Base-by-base conservation (phyloP, 2,888 invertebrate species). In the Odontomyia ornata region DNA sequence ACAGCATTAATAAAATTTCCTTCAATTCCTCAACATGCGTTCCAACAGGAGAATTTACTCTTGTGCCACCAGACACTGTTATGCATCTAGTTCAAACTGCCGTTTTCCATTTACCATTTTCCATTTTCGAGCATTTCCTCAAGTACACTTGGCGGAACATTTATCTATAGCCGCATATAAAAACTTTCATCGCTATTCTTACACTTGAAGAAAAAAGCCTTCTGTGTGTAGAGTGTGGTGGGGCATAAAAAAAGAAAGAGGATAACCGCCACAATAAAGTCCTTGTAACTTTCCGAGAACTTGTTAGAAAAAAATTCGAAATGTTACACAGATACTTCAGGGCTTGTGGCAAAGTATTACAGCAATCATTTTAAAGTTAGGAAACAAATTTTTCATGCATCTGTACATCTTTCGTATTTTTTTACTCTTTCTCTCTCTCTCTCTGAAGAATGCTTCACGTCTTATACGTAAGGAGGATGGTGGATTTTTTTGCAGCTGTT, bases 301-400 rank as follows among this genome's bases (percentile, higher is more conserved):
- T 69, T 36, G 5, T 18, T 9, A 62, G 65, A 65, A 65, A 65
- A 36, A 9, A 7, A 62, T 18, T 21, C 36, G 7, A 56, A 57
- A 73, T 18, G 73, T 13, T 30, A 43, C 60, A 57, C 36, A 43
- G 36, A 73, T 73, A 18, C 60, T 36, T 23, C 11, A 73, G 73
- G 36, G 60, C 25, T 69, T 47, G 47, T 30, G 69, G 47, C 46
- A 1, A 73, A 52, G 57, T 23, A 73, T 57, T 73, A 30, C 57
- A 36, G 60, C 73, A 57, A 73, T 73, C 73, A 21, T 73, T 73
- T 73, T 73, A 36, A 73, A 73, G 73, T 73, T 73, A 23, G 36
- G 23, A 73, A 73, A 43, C 60, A 73, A n/a, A 57, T 73, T 73
- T 73, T 73, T 73, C 21, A 60, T 73, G 69, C 69, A 69, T 69